Conservation (phyloP, 2,113 vertebrate genomes). For the Ceyx margarethae region DNA sequence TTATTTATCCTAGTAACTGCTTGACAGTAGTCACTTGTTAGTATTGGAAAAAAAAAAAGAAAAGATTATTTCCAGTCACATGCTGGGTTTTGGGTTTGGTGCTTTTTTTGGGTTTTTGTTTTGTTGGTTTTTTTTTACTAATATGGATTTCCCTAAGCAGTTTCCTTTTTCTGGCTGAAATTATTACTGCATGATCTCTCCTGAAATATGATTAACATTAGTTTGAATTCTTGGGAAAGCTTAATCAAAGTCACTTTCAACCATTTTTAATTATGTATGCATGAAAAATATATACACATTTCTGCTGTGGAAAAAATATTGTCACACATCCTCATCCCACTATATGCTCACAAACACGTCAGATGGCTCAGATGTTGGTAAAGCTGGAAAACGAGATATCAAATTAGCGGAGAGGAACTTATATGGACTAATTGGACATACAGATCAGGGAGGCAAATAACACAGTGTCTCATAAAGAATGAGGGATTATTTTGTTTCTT, state of each 20-base stretch:
- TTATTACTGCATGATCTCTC: neutral
- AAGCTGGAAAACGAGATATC: neutral
- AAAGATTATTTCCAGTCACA: slow-evolving; percentile 18
- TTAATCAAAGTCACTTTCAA: slow-evolving; percentile 58
- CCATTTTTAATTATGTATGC: slow-evolving; percentile 63
- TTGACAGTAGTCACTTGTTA: slow-evolving; percentile 46
- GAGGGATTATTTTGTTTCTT: slow-evolving; percentile 16
- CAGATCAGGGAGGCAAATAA: neutral
- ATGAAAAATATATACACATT: slow-evolving; percentile 34
- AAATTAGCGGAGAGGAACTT: slow-evolving; percentile 34
- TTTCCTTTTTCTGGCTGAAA: neutral
- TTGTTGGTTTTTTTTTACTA: neutral
- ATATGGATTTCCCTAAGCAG: neutral
- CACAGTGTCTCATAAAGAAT: neutral
- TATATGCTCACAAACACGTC: neutral
- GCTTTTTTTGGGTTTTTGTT: too few species aligned
- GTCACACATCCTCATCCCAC: neutral
- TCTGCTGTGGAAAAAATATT: slow-evolving; percentile 32
- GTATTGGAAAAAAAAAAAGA: neutral
- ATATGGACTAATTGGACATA: slow-evolving; percentile 21
- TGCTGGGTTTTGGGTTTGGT: neutral
- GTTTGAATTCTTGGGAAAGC: slow-evolving; percentile 52
- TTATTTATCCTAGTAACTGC: slow-evolving; percentile 45
- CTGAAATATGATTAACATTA: slow-evolving; percentile 54
- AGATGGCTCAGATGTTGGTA: slow-evolving; percentile 36